A percentile compares a stretch with the other conserved stretches of the same genome.
Evolutionary conservation across 1,140 invertebrate genomes (phyloP).

Genomic region (Hylaeus anthracinus): DNA sequence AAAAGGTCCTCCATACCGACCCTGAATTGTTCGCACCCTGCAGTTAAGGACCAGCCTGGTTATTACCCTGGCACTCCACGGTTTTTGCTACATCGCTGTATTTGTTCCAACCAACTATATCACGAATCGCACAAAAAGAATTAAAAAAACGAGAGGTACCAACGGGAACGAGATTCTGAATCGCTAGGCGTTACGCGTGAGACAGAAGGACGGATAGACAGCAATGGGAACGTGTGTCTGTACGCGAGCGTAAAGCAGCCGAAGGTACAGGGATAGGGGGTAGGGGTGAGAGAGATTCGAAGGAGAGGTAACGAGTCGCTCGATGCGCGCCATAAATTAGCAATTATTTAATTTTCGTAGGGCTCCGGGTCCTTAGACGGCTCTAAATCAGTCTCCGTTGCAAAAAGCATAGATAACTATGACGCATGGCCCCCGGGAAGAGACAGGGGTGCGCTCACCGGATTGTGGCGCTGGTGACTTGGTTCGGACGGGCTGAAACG

Average conservation of each 20-base stretch:
- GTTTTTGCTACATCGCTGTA: no score
- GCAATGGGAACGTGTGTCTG: not conserved
- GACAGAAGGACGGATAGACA: not conserved
- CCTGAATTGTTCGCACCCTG: no score
- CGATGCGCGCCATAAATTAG: slow-evolving; percentile 81
- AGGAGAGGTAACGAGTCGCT: slow-evolving; percentile 64
- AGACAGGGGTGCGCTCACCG: slow-evolving; percentile 69
- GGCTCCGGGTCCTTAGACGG: slow-evolving; percentile 80
- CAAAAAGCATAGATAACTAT: slow-evolving; percentile 82
- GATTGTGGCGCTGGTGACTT: slow-evolving; percentile 62
- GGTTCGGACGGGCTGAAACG: slow-evolving; percentile 54
- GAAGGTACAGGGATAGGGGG: not conserved
- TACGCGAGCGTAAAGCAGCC: not conserved
- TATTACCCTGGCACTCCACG: no score
- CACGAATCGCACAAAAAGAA: no score
- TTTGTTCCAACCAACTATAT: no score
- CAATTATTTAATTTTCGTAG: slow-evolving; percentile 82
- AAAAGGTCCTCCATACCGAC: no score
- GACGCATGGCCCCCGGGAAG: slow-evolving; percentile 79
- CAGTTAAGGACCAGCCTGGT: no score
- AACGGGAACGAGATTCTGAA: no score
- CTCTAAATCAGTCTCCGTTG: slow-evolving; percentile 81
- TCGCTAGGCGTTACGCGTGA: not conserved
- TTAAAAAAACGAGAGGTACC: no score
- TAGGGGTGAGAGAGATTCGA: slow-evolving; percentile 12